Conservation (phyloP, 1,140 invertebrate species). For the Ceratina australensis region DNA sequence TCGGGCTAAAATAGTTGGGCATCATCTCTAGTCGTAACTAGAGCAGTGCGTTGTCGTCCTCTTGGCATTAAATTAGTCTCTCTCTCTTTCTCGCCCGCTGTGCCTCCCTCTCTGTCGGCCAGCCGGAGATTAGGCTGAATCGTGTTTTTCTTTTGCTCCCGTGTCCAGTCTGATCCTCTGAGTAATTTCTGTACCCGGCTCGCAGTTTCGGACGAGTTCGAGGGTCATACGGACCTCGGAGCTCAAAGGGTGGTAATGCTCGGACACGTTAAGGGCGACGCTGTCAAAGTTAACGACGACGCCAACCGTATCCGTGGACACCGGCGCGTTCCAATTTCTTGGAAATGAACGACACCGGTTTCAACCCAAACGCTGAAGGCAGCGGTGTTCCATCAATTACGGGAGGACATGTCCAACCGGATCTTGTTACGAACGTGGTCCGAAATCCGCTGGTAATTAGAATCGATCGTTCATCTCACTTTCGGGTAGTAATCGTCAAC, state of each 20-base stretch:
- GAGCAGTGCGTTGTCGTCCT: slow-evolving; percentile 56
- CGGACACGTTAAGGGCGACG: neutral
- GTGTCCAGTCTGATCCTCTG: too few relatives aligned
- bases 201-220: too few relatives aligned
- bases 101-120: neutral
- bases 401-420: neutral
- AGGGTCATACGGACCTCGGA: too few relatives aligned
- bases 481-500: slow-evolving; percentile 18
- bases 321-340: neutral
- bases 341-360: neutral
- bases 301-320: neutral
- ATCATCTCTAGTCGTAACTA: slow-evolving; percentile 50
- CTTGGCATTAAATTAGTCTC: slow-evolving; percentile 61
- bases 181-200: too few relatives aligned
- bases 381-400: slow-evolving; percentile 20
- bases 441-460: neutral
- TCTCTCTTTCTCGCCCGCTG: slow-evolving; percentile 32
- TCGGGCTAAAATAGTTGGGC: slow-evolving; percentile 54
- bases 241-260: too few relatives aligned
- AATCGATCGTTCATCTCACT: neutral
- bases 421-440: slow-evolving; percentile 6
- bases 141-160: neutral
- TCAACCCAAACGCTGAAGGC: neutral
- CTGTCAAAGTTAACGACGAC: neutral
- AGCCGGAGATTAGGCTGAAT: neutral